Base-by-base conservation (phyloP, 1,140 invertebrate species). In the Apis dorsata region DNA sequence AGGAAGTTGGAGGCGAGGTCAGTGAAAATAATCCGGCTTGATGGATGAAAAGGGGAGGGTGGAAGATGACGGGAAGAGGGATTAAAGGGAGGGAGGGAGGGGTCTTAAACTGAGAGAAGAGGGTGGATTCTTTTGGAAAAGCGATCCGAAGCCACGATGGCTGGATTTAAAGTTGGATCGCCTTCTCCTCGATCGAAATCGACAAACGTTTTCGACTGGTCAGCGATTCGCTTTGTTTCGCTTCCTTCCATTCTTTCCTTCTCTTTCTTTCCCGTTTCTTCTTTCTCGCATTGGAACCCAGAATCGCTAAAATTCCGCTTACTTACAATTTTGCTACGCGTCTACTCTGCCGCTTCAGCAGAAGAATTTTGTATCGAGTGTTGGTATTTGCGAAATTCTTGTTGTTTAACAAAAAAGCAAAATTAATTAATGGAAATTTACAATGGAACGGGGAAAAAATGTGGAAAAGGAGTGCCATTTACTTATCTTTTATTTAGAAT, bases 121-220 rank as follows among this genome's bases (percentile, higher is more conserved):
- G 1, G 21, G 28, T 28, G 28, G 72, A 60, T 60, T 74, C 72
- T 44, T 28, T 57, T 24, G 49, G 62, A 28, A 59, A 59, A 59
- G 68, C 68, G 53, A 78, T 85, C 73, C 21, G 34, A 62, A 4
- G 34, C 59, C 76, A 55, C 59, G 76, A 84, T 66, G 70, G 69
- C 78, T 74, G 85, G 73, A 87, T 87, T 87, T 86, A 63, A 84
- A 85, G 76, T 69, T 15, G 53, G 73, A 76, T 73, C 72, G 59
- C 66, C 80, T 19, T 21, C 78, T 86, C 65, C n/a, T 59, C 68
- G 55, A 69, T 73, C 69, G 66, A 79, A 63, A 66, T 49, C 49
- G 76, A 71, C 24, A 49, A 73, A 62, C 24, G 73, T 34, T 74
- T 75, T 72, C 21, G 19, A 21, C 28, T 57, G 17, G 78, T 72